Conservation (phyloP, 2,888 invertebrate species). For the Ectobius pallidus region DNA sequence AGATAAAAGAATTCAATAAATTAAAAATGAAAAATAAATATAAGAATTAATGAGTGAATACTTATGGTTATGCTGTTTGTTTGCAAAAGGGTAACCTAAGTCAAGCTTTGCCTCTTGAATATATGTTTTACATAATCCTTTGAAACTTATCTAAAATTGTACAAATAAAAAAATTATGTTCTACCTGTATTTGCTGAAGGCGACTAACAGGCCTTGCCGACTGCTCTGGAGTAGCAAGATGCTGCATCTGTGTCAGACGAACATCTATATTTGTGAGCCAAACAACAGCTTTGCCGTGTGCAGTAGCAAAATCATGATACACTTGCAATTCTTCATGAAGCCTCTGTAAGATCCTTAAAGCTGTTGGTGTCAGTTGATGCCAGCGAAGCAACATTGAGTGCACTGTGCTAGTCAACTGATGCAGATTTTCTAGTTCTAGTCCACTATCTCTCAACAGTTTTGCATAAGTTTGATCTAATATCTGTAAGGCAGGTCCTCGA, state of each 20-base stretch:
- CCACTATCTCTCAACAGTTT: slow-evolving; percentile 70
- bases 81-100: too few relatives aligned
- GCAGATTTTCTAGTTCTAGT: slow-evolving; percentile 69
- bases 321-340: slow-evolving; percentile 64
- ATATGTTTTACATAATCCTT: too few relatives aligned
- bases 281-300: slow-evolving; percentile 74
- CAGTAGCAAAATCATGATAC: slow-evolving; percentile 71
- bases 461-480: slow-evolving; percentile 72
- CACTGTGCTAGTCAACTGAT: slow-evolving; percentile 65
- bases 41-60: too few relatives aligned
- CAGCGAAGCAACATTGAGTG: slow-evolving; percentile 67
- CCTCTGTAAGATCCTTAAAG: slow-evolving; percentile 63
- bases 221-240: slow-evolving; percentile 60
- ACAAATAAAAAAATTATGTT: too few relatives aligned
- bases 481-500: slow-evolving; percentile 62
- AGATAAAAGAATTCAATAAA: too few relatives aligned
- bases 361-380: slow-evolving; percentile 66
- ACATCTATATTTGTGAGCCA: slow-evolving; percentile 75
- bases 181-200: slow-evolving; percentile 15
- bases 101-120: too few relatives aligned
- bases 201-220: slow-evolving; percentile 52
- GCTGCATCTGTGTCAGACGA: slow-evolving; percentile 71
- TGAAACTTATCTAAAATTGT: too few relatives aligned
- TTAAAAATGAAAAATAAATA: too few relatives aligned
- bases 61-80: too few relatives aligned